Percentiles rank a stretch among this genome's conserved stretches.
Conservation (phyloP, 2,888 invertebrate species). For the Hecatera dysodea region DNA sequence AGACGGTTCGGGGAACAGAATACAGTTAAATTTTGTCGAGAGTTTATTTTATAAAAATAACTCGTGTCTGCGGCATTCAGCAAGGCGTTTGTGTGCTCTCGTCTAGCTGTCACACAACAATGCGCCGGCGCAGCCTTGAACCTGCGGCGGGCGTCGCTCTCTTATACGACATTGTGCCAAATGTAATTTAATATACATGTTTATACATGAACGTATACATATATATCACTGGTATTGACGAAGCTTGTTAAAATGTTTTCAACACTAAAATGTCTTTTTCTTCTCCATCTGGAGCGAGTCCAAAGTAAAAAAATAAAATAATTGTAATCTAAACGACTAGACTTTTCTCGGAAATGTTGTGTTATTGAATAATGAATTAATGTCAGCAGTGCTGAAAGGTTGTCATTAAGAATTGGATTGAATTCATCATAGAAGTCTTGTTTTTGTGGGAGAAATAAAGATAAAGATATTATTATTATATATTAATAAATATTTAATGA, state of each 20-base stretch:
- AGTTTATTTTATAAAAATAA: slow-evolving; percentile 48
- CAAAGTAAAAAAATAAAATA: slow-evolving; percentile 49
- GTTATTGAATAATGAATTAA: slow-evolving; percentile 33
- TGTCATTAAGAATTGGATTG: not conserved
- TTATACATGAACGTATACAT: slow-evolving; percentile 52
- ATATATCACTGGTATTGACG: slow-evolving; percentile 51
- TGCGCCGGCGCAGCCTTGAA: slow-evolving; percentile 78
- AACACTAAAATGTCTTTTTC: slow-evolving; percentile 41
- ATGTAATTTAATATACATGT: slow-evolving; percentile 70
- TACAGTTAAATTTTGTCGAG: slow-evolving; percentile 28
- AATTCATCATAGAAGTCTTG: too few relatives aligned
- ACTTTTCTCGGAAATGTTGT: slow-evolving; percentile 27
- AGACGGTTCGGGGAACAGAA: slow-evolving; percentile 28
- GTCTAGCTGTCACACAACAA: slow-evolving; percentile 74
- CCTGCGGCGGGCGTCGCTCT: slow-evolving; percentile 74
- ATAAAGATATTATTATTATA: too few relatives aligned
- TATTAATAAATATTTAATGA: slow-evolving; percentile 19
- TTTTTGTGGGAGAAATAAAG: too few relatives aligned
- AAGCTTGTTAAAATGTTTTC: slow-evolving; percentile 47
- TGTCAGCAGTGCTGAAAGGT: slow-evolving; percentile 33
- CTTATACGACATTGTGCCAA: slow-evolving; percentile 74
- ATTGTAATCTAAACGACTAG: slow-evolving; percentile 46
- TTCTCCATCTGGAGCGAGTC: slow-evolving; percentile 54
- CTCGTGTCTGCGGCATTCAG: slow-evolving; percentile 54
- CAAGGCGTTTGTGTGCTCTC: slow-evolving; percentile 61